Base-by-base conservation (phyloP, 2,113 vertebrate species). In the Lichenostomus cassidix region DNA sequence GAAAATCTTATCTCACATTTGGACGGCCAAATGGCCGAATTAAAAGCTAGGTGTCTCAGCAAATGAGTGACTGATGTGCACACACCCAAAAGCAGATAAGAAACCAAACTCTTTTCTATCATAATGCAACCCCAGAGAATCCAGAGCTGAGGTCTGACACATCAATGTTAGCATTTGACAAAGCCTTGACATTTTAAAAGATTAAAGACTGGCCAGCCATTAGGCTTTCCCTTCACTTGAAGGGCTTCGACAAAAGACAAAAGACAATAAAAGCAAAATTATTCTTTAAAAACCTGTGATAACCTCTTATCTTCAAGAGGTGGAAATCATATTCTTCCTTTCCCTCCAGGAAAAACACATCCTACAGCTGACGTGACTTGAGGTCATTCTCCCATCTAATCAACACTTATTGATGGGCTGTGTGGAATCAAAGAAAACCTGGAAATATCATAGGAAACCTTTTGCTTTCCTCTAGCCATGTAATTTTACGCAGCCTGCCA, bases 381-480 rank as follows among this genome's bases (percentile, higher is more conserved):
- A 95, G 89, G 87, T 96, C 91, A 94, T 63, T 76, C 62, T 74
- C 91, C 29, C 55, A 74, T 78, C 55, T 95, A 96, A 94, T 96
- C 96, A 94, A 52, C 95, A 88, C 67, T 85, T 91, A 94, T 64
- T 92, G 89, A 94, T 74, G 94, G 92, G 64, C 88, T 84, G 25
- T 50, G 94, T 83, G 83, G 76, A 89, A 92, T 85, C 83, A 87
- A 94, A 96, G 89, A 97, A 97, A 97, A 80, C 89, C 95, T 95
- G 96, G 96, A 96, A 96, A 96, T 96, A 21, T 95, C 94, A 85
- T 94, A 96, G 95, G 94, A 96, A 96, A 81, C 60, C 78, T 92
- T 64, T 89, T 90, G 35, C 92, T 92, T 95, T 95, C 92, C 96
- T 95, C 70, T 27, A 79, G 41, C 35, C 1, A 5, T 63, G 83